Evolutionary conservation across 2,888 invertebrate species (phyloP).

Genomic region (Eumerus sabulonum): DNA sequence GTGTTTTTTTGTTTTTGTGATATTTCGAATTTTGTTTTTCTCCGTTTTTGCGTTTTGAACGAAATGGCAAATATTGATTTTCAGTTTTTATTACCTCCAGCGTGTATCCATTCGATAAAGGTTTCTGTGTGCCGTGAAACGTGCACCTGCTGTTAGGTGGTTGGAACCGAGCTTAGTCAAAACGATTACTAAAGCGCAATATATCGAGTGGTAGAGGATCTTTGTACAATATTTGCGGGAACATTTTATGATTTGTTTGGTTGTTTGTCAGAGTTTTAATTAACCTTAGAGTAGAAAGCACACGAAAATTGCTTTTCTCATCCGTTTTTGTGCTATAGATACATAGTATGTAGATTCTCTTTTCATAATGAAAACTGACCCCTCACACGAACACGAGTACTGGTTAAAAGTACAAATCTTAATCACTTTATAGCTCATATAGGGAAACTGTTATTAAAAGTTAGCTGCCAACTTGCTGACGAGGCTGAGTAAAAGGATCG

Average conservation of each 20-base stretch:
- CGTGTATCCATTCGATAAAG: constrained; percentile 28
- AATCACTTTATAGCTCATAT: too few species aligned
- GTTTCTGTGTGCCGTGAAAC: constrained; percentile 13
- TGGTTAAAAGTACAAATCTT: too few species aligned
- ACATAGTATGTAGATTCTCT: too few species aligned
- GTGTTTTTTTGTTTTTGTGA: too few species aligned
- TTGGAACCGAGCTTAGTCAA: constrained; percentile 20
- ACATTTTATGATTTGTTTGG: constrained; percentile 31
- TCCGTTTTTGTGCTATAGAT: too few species aligned
- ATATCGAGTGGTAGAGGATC: constrained; percentile 4
- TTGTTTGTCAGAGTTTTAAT: constrained; percentile 23
- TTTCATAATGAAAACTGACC: too few species aligned
- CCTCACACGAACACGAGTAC: too few species aligned
- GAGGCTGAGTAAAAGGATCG: too few species aligned
- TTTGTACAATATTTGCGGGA: constrained; percentile 1
- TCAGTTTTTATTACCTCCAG: constrained; percentile 14
- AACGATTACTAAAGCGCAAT: constrained; percentile 12
- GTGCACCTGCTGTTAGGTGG: constrained; percentile 20
- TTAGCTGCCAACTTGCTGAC: too few species aligned
- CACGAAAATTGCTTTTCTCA: constrained; percentile 26
- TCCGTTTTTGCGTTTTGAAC: constrained; percentile 3
- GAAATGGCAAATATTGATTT: constrained; percentile 52
- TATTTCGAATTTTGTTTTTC: too few species aligned
- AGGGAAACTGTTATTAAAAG: too few species aligned
- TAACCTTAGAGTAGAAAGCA: constrained; percentile 26